phyloP scores from a whole-genome alignment of 2,888 invertebrate species.

The Physocephala rufipes region DNA sequence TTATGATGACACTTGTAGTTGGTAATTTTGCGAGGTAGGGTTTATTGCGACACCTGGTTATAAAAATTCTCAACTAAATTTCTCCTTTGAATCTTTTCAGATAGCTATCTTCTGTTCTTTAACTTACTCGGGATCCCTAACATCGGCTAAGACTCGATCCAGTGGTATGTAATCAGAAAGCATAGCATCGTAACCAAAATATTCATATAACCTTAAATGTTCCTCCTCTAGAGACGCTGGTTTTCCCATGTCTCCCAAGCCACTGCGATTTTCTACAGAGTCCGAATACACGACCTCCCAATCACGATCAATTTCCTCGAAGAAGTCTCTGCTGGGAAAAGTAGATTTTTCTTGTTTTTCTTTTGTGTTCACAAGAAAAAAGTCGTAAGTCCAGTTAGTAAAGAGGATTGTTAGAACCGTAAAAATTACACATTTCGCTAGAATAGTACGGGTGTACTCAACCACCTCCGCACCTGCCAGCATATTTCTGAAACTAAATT shows the following conservation, averaged over 20 bases:
- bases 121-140: conserved; percentile 17
- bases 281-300: conserved; percentile 16
- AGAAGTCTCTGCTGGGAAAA: too few species aligned
- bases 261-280: conserved; percentile 8
- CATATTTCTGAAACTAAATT: too few species aligned
- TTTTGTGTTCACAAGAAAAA: too few species aligned
- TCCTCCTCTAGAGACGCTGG: conserved; percentile 8
- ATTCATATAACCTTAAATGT: background rate
- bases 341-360: too few species aligned
- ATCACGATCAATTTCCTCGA: conserved; percentile 10
- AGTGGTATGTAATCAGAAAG: conserved; percentile 23
- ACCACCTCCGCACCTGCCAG: too few species aligned
- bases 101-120: too few species aligned
- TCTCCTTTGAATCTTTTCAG: too few species aligned
- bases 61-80: background rate
- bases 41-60: conserved; percentile 46
- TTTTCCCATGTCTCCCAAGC: conserved; percentile 8
- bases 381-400: background rate
- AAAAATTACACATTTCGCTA: too few species aligned
- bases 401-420: background rate
- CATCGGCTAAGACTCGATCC: conserved; percentile 4
- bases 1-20: conserved; percentile 85
- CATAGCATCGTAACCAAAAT: conserved; percentile 21
- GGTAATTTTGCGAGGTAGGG: conserved; percentile 66
- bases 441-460: too few species aligned